These are phyloP conservation scores for Oxyruncus cristatus DNA, from an alignment of 2,113 vertebrate species.

Conservation along the genomic window DNA sequence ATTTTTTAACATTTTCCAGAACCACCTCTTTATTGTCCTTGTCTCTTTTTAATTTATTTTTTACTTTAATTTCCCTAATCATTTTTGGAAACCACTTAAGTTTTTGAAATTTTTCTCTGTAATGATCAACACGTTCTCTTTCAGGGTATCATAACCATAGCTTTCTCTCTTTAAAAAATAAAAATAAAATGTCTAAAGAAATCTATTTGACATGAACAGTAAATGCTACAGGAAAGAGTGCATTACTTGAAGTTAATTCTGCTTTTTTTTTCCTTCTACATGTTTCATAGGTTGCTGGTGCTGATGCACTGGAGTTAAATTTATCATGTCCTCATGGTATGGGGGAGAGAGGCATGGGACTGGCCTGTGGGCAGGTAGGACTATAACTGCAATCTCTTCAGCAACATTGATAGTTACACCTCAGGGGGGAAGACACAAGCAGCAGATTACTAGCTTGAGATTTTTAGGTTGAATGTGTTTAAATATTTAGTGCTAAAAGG, in stretches of 20 bases:
- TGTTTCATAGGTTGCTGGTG: slow-evolving; percentile 82
- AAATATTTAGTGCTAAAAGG: slow-evolving; percentile 73
- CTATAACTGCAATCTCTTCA: neutral
- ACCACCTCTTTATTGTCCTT: neutral
- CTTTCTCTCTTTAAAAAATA: neutral
- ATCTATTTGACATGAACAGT: neutral
- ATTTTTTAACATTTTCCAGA: neutral
- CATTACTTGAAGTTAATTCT: neutral
- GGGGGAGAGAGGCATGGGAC: slow-evolving; percentile 96
- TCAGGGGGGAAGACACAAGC: neutral
- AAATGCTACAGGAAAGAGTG: neutral
- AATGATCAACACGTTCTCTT: neutral
- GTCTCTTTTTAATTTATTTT: neutral
- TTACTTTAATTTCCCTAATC: neutral
- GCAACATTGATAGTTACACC: neutral
- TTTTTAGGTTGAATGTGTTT: slow-evolving; percentile 56
- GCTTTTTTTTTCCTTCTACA: neutral
- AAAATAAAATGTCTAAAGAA: neutral
- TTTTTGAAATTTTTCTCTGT: neutral
- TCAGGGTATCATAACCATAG: neutral
- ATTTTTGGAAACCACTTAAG: neutral
- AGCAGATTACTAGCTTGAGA: slow-evolving; percentile 43
- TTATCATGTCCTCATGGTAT: slow-evolving; percentile 96
- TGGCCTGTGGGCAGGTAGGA: slow-evolving; percentile 94
- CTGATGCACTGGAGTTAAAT: slow-evolving; percentile 95